Base-by-base conservation (phyloP, 1,140 invertebrate genomes). In the Sycophila sp. region DNA sequence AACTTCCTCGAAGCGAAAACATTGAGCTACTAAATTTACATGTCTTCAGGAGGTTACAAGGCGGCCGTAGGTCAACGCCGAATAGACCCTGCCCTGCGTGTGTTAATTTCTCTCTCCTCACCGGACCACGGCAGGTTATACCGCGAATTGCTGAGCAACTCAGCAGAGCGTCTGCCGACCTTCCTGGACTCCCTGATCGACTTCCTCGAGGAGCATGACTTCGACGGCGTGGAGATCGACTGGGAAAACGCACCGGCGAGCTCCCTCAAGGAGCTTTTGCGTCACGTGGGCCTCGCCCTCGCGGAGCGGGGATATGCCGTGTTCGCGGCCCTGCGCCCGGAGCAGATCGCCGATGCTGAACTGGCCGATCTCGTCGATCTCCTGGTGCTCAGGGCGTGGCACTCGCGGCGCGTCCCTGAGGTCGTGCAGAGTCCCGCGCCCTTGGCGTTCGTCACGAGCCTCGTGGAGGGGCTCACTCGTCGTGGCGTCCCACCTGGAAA, bases 181-280 rank as follows among this genome's bases (percentile, higher is more conserved):
- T 91, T 91, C 71, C 78, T 89, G 15, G 70, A 84, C 11, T 90
- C 89, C 1, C 82, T 89, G 2, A 40, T 90, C 0, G 76, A 81
- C 2, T 89, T 90, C 59, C 71, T 92, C 0, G 73, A 85, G 19
- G 78, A 87, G 59, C 83, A 89, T 66, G 81, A 86, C 6, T 91
- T 92, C 66, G 90, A 92, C 76, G 91, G 91, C 0, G 73, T 91
- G 0, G 90, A 91, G 67, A 77, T 92, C 1, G 87, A 91, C 55
- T 92, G 90, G 90, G 86, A 89, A 45, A 84, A 84, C 58, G 40
- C 67, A 36, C 53, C 75, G 15, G 63, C 55, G 30, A 8, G 34
- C 6, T 63, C 76, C 59, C 36, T 80, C 1, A 80, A 79, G 42
- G 59, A 68, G 11, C 19, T 85, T 0, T 30, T 83, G 1, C 53